phyloP scores from a whole-genome alignment of 2,888 invertebrate species.

The Ectemnius continuus region DNA sequence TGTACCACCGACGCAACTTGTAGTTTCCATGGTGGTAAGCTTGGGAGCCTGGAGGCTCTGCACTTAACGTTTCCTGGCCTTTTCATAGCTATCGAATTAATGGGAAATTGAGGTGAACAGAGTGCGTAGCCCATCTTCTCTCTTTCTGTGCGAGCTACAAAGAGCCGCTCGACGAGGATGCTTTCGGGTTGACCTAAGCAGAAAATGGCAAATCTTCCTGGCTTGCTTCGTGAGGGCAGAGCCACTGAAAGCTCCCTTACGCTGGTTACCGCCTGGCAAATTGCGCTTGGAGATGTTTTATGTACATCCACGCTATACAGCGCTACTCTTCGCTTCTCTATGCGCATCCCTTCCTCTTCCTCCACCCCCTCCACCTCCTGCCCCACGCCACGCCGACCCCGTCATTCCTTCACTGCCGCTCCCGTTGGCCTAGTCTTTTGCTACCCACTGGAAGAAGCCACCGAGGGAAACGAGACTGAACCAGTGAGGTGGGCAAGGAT shows the following conservation, averaged over 20 bases:
- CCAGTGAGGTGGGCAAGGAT: background rate
- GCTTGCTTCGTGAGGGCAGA: conserved; percentile 33
- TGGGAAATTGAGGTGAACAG: conserved; percentile 47
- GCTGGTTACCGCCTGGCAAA: conserved; percentile 59
- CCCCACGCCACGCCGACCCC: background rate
- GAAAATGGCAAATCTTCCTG: conserved; percentile 66
- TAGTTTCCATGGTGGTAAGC: too few species aligned
- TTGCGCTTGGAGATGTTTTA: conserved; percentile 60
- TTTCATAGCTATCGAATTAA: conserved; percentile 36
- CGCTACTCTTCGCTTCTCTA: conserved; percentile 4
- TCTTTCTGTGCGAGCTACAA: conserved; percentile 32
- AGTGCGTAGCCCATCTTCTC: conserved; percentile 21
- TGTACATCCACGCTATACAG: conserved; percentile 28
- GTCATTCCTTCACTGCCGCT: background rate
- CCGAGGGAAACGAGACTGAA: conserved; percentile 14
- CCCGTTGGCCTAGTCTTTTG: conserved; percentile 16
- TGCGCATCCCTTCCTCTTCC: background rate
- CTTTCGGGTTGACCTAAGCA: conserved; percentile 68
- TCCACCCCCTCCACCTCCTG: too few species aligned
- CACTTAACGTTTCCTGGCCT: too few species aligned
- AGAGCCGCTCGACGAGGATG: conserved; percentile 44
- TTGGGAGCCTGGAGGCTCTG: too few species aligned
- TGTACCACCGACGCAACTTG: too few species aligned
- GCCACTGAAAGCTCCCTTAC: conserved; percentile 36
- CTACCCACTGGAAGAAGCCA: conserved; percentile 20